These are phyloP conservation scores for Malaclemys terrapin DNA, from an alignment of 2,113 vertebrate genomes.

Conservation along the genomic window DNA sequence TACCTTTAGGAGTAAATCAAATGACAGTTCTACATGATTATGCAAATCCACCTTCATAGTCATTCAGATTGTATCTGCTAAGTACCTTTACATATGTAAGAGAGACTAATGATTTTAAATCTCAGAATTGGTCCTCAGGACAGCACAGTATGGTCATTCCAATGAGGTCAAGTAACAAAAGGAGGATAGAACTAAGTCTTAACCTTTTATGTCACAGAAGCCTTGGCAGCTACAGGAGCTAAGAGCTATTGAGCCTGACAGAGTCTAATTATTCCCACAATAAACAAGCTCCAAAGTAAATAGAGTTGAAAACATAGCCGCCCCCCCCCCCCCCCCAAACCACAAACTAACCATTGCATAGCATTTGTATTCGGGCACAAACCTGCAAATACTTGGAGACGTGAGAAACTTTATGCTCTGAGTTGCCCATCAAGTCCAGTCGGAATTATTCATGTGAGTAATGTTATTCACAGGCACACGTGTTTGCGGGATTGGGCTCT, in stretches of 20 bases:
- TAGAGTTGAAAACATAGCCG: background rate
- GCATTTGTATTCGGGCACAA: background rate
- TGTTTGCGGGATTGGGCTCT: background rate
- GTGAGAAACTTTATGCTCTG: background rate
- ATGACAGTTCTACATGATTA: constrained; percentile 33
- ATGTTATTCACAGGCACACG: background rate
- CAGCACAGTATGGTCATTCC: constrained; percentile 57
- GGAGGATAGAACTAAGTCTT: constrained; percentile 54
- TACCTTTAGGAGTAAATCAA: constrained; percentile 60
- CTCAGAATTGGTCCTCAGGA: constrained; percentile 52
- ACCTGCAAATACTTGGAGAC: background rate
- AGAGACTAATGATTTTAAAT: constrained; percentile 64
- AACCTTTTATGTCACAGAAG: constrained; percentile 49
- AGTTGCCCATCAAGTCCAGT: background rate
- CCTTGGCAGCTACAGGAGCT: constrained; percentile 35
- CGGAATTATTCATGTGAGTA: background rate
- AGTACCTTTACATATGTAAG: constrained; percentile 57
- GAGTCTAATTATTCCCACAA: constrained; percentile 42
- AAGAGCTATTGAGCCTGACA: constrained; percentile 61
- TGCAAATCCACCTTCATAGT: constrained; percentile 53
- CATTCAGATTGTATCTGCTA: constrained; percentile 67
- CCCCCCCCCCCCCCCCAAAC: background rate
- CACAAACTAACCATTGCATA: background rate
- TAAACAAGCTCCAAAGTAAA: background rate
- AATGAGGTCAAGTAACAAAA: constrained; percentile 63